These are phyloP conservation scores for Mohoua ochrocephala DNA, from an alignment of 2,113 vertebrate species.

Conservation along the genomic window DNA sequence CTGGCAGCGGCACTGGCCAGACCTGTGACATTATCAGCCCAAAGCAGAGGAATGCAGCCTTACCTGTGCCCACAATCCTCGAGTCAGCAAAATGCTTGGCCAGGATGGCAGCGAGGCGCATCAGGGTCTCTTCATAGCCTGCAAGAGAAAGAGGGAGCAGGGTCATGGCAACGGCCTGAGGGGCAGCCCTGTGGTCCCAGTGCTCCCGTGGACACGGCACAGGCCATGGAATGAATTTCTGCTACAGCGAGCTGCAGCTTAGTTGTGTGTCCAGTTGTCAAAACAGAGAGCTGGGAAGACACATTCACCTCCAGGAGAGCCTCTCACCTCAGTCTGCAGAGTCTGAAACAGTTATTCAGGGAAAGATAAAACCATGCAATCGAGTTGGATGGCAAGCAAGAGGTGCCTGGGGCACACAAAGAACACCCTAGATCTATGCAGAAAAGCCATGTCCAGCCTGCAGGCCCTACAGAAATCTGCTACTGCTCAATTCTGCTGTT, in stretches of 20 bases:
- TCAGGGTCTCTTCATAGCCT: conserved; percentile 94
- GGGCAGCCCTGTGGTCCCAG: not conserved
- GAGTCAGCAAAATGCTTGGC: conserved; percentile 96
- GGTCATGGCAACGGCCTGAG: not conserved
- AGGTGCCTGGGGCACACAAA: not conserved
- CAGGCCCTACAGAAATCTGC: not conserved
- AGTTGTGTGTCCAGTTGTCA: not conserved
- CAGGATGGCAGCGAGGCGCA: conserved; percentile 89
- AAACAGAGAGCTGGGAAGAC: not conserved
- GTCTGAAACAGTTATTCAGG: not conserved
- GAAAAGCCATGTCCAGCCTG: not conserved
- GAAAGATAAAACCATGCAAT: not conserved
- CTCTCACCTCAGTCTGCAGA: not conserved
- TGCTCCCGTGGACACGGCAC: fast-evolving
- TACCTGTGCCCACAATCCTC: conserved; percentile 93
- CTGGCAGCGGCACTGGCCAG: not conserved
- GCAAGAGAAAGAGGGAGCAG: not conserved
- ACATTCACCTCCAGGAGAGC: not conserved
- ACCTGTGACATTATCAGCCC: not conserved
- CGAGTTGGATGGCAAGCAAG: not conserved
- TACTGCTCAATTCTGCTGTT: not conserved
- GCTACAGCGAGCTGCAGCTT: not conserved
- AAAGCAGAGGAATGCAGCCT: not conserved
- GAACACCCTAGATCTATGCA: not conserved
- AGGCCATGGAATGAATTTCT: not conserved